A percentile compares a stretch with the other conserved stretches of the same genome.
phyloP scores from a whole-genome alignment of 2,888 invertebrate species.

The Tolmerus cingulatus region DNA sequence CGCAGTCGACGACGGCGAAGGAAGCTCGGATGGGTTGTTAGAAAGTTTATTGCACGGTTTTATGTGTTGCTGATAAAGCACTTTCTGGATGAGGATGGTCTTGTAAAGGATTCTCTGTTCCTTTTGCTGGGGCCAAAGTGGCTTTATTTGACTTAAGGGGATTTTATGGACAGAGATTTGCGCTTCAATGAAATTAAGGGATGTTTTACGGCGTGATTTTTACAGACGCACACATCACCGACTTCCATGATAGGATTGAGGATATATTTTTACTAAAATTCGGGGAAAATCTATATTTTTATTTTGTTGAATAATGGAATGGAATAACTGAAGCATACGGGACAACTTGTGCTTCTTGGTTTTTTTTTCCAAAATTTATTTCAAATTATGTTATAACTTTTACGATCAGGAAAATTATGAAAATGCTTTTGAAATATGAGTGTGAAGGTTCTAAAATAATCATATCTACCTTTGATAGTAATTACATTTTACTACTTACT shows the following conservation, averaged over 20 bases:
- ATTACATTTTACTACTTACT: too few species aligned
- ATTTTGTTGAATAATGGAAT: neutral
- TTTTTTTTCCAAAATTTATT: too few species aligned
- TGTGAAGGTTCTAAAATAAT: too few species aligned
- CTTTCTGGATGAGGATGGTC: conserved; percentile 11
- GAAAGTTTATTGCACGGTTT: conserved; percentile 31
- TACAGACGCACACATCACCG: neutral
- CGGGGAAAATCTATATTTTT: neutral
- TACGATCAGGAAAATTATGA: too few species aligned
- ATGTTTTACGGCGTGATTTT: neutral
- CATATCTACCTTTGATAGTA: too few species aligned
- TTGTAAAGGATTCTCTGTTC: conserved; percentile 29
- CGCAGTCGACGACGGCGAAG: neutral
- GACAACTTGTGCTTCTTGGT: neutral
- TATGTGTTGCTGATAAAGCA: conserved; percentile 35
- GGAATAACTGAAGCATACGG: neutral
- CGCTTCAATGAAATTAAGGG: neutral
- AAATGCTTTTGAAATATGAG: too few species aligned
- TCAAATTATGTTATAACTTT: too few species aligned
- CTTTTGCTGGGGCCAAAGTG: neutral
- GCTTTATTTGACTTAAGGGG: conserved; percentile 27
- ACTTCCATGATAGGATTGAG: neutral
- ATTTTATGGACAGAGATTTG: neutral
- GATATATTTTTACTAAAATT: neutral
- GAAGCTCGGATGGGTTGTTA: neutral